phyloP scores from a whole-genome alignment of 2,888 invertebrate species.

The Melinopterus prodromus region DNA sequence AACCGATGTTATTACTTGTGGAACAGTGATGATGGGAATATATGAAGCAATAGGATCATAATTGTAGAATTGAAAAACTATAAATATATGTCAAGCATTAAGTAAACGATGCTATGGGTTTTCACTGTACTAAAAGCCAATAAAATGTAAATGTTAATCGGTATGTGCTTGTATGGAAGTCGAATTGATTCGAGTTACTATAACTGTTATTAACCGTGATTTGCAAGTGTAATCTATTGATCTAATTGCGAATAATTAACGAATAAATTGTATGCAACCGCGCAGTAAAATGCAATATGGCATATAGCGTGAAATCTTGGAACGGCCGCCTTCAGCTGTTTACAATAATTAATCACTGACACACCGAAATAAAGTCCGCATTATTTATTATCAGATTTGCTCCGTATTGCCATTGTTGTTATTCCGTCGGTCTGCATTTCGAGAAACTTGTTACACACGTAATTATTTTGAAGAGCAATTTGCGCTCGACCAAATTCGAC shows the following conservation, averaged over 20 bases:
- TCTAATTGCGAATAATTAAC: constrained; percentile 41
- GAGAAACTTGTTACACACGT: neutral
- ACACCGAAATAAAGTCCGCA: constrained; percentile 22
- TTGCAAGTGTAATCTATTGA: constrained; percentile 41
- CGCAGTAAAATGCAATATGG: constrained; percentile 12
- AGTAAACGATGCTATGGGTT: too few relatives aligned
- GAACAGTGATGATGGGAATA: too few relatives aligned
- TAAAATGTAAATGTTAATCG: too few relatives aligned
- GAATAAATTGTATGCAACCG: constrained; percentile 39
- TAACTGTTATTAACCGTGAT: too few relatives aligned
- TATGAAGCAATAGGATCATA: too few relatives aligned
- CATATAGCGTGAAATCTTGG: constrained; percentile 21
- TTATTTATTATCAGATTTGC: constrained; percentile 22
- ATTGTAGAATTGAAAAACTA: too few relatives aligned
- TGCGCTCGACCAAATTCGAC: neutral
- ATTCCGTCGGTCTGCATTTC: neutral
- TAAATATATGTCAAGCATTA: too few relatives aligned
- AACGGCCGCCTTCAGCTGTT: constrained; percentile 14
- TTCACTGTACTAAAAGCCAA: too few relatives aligned
- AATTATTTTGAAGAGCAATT: neutral
- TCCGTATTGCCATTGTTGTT: neutral
- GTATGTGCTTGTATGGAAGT: too few relatives aligned
- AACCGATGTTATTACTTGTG: too few relatives aligned
- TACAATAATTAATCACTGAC: constrained; percentile 27
- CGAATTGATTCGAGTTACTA: too few relatives aligned